Base-by-base conservation (phyloP, 2,113 vertebrate species). In the Microcebus lehilahytsara region DNA sequence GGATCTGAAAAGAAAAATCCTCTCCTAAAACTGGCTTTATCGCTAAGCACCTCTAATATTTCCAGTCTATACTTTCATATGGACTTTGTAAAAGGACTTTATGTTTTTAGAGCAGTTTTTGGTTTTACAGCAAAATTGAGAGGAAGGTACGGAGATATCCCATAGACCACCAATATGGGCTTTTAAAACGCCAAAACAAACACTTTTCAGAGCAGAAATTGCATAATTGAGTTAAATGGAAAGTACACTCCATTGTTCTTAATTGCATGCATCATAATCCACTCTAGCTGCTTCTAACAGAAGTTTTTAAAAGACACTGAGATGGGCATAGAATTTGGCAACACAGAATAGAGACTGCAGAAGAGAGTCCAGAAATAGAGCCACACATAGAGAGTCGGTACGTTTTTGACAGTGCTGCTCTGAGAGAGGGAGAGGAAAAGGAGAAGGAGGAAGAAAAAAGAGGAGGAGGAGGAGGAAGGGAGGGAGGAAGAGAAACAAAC, bases 341-440 rank as follows among this genome's bases (percentile, higher is more conserved):
- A 69, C 27, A n/a, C 27, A 46, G 34, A 66, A 32, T 2, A 81
- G 17, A 86, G 34, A 51, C 0, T 9, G 9, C n/a, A 30, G 23
- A n/a, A 71, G 22, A 34, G 60, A 69, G 3, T 30, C 10, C 11
- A 66, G 40, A 81, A 74, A 34, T 16, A 81, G 3, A 37, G 49
- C 19, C 8, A 9, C 11, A 34, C 30, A 8, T 5, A 7, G 30
- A 32, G 23, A 56, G 9, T 53, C 1, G 2, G 13, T 12, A n/a
- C 14, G 13, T 25, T 13, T 25, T 51, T 60, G 42, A 78, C 40
- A 60, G 2, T 19, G 13, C 51, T 85, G 51, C 62, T 62, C 34
- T 60, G 25, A 49, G 40, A 42, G 11, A 40, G 20, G 20, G 32
- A 32, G 6, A 69, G 32, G 34, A 16, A 7, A 16, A 69, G 34